These are phyloP conservation scores for Antechinus flavipes DNA, from an alignment of 2,113 vertebrate genomes.

Conservation along the genomic window DNA sequence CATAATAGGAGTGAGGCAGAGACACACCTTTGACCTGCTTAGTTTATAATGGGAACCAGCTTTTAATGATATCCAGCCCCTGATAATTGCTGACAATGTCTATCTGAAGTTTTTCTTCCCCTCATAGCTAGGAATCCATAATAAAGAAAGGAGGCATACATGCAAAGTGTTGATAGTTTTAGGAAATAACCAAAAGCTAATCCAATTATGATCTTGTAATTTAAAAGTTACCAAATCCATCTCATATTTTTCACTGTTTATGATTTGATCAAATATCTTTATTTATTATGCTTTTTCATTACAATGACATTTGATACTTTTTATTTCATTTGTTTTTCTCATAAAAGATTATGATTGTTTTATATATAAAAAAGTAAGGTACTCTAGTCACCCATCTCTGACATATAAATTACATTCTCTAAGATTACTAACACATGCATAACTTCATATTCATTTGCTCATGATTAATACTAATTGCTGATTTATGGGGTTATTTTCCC, in stretches of 20 bases:
- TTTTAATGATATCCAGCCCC: not conserved
- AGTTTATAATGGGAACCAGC: not conserved
- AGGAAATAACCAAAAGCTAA: not conserved
- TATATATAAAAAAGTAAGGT: not conserved
- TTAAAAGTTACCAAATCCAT: not conserved
- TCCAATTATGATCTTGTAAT: not conserved
- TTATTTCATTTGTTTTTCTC: not conserved
- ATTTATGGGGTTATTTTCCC: not conserved
- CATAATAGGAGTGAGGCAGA: not conserved
- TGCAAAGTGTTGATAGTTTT: not conserved
- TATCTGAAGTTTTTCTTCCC: not conserved
- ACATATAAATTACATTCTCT: not conserved
- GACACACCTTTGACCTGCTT: not conserved
- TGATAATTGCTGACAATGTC: not conserved
- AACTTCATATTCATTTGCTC: constrained; percentile 5
- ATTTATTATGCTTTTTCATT: not conserved
- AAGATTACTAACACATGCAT: not conserved
- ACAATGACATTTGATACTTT: not conserved
- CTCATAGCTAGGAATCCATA: not conserved
- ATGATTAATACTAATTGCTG: constrained; percentile 11
- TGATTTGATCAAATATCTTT: not conserved
- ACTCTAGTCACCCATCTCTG: not conserved
- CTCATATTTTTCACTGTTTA: not conserved
- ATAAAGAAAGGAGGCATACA: not conserved
- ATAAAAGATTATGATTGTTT: not conserved